A percentile compares a stretch with the other conserved stretches of the same genome.
phyloP scores from a whole-genome alignment of 2,113 vertebrate genomes.

The Thamnophis sirtalis region DNA sequence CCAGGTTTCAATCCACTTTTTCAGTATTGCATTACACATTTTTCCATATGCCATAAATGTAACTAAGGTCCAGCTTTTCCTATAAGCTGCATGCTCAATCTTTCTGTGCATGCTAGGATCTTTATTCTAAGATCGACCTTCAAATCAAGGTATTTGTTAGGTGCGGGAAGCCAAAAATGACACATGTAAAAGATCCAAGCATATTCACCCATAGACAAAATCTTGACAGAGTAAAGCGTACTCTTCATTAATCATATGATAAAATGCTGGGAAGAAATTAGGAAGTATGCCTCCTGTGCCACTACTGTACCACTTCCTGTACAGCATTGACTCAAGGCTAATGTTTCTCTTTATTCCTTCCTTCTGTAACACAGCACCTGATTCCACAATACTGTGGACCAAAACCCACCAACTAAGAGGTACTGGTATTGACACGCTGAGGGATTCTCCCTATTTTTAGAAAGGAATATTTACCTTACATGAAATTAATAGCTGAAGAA shows the following conservation, averaged over 20 bases:
- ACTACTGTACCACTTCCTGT: not conserved
- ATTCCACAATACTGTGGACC: not conserved
- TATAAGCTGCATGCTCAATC: not conserved
- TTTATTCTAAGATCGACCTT: not conserved
- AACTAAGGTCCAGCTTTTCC: not conserved
- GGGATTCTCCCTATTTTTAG: not conserved
- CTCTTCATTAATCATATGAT: not conserved
- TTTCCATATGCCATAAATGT: not conserved
- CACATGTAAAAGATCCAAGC: not conserved
- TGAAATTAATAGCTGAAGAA: not conserved
- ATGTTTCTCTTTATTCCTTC: not conserved
- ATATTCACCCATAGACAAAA: not conserved
- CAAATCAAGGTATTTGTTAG: not conserved
- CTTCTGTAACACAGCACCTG: not conserved
- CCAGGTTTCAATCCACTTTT: not conserved
- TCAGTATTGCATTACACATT: not conserved
- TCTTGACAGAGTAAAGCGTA: not conserved
- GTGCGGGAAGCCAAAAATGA: not conserved
- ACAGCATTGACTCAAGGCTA: not conserved
- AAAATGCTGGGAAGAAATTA: not conserved
- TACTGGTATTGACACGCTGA: not conserved
- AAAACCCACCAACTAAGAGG: not conserved
- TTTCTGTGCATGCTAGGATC: not conserved
- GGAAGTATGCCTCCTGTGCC: not conserved
- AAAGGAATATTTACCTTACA: not conserved